These are phyloP conservation scores for Ametastegia equiseti DNA, from an alignment of 2,888 invertebrate species.

Conservation along the genomic window DNA sequence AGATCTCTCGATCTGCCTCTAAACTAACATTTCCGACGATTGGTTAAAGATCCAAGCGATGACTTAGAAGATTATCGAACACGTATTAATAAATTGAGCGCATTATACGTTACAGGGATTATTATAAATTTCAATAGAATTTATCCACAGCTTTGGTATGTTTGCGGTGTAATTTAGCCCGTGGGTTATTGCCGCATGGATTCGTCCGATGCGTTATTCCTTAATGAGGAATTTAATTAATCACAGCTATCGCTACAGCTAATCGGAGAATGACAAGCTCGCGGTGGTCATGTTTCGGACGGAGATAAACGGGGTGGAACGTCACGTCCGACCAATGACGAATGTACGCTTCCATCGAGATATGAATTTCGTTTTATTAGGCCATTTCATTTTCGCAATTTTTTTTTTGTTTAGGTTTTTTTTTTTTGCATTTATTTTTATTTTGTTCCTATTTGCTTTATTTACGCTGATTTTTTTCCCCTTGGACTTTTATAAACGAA, in stretches of 20 bases:
- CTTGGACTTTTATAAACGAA: no score
- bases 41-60: no score
- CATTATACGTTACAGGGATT: no score
- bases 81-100: no score
- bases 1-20: neutral
- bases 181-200: no score
- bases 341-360: neutral
- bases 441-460: no score
- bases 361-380: conserved; percentile 35
- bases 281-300: neutral
- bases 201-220: neutral
- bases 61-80: no score
- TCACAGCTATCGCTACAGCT: neutral
- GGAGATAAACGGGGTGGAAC: conserved; percentile 2
- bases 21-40: no score
- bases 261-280: conserved; percentile 24
- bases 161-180: no score
- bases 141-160: no score
- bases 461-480: no score
- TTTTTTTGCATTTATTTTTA: neutral
- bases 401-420: neutral
- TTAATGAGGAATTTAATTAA: conserved; percentile 10
- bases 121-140: no score
- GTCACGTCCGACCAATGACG: conserved; percentile 5
- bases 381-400: conserved; percentile 4